Evolutionary conservation across 2,888 invertebrate genomes (phyloP), one percentile per base, ranked within the genome.

Genomic region (Resseliella maxima): DNA sequence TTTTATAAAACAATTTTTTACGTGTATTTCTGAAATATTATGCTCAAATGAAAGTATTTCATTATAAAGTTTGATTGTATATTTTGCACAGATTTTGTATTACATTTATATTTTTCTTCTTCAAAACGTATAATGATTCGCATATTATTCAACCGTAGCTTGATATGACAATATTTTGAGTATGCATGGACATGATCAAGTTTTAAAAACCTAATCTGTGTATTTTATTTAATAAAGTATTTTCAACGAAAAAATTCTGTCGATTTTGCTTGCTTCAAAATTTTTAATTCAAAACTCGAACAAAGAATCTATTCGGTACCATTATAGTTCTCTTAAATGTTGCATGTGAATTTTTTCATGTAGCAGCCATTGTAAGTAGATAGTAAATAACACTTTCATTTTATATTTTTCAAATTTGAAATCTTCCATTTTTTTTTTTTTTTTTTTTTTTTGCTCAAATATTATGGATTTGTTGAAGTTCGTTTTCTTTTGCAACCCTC

Each of bases 141-240:
- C 6, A 18, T 50, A 50, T 15, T 50, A 50, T 50, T 2, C 6
- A 50, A 21, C 6, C 21, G 21, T 12, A 50, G 18, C 18, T 8
- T 2, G 18, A 50, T 24, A 72, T 72, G 72, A 72, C 72, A 72
- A 72, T 59, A 31, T 18, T 18, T 10, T 31, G 72, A 72, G 15
- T 31, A 24, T 72, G 59, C 59, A 59, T 59, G 59, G n/a, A n/a
- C n/a, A n/a, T n/a, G n/a, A n/a, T n/a, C n/a, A n/a, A n/a, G n/a
- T n/a, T n/a, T n/a, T n/a, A n/a, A n/a, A 24, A 24, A 24, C 6
- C 3, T 50, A 59, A n/a, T 27, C 24, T 24, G 24, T 72, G 31
- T 31, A 31, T 72, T 72, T 72, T 72, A 72, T 72, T 72, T 31
- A 72, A 72, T 72, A 72, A 72, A 72, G 72, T 72, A 15, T 72